Percentiles rank a stretch among this genome's conserved stretches.
phyloP scores from a whole-genome alignment of 2,888 invertebrate genomes.

The Julus scanicus region DNA sequence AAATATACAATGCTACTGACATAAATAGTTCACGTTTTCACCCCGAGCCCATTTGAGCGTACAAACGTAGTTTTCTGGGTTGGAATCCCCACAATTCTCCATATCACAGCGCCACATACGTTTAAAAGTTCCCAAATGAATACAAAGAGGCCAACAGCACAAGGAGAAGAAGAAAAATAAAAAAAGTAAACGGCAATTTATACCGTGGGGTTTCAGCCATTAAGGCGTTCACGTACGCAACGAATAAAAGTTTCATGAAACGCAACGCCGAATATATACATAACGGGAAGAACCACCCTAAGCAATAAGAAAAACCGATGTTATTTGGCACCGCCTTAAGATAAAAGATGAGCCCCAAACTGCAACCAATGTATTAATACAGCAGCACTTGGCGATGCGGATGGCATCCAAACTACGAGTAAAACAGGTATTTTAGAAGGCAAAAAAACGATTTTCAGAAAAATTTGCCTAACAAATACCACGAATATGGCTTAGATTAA shows the following conservation, averaged over 20 bases:
- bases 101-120: not conserved
- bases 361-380: not conserved
- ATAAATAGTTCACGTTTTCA: not conserved
- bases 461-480: too few species aligned
- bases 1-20: not conserved
- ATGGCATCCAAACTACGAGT: too few species aligned
- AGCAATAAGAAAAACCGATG: not conserved
- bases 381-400: not conserved
- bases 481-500: too few species aligned
- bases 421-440: too few species aligned
- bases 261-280: not conserved
- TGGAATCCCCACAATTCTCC: not conserved
- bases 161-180: not conserved
- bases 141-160: not conserved
- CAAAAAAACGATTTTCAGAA: too few species aligned
- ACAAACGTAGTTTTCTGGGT: not conserved
- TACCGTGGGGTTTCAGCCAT: not conserved
- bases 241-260: not conserved
- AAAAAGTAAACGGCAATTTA: not conserved
- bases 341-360: too few species aligned
- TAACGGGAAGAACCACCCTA: not conserved
- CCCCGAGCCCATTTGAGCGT: not conserved
- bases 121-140: conserved; percentile 3
- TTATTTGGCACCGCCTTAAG: not conserved
- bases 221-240: not conserved